These are phyloP conservation scores for Wasmannia auropunctata DNA, from an alignment of 1,140 invertebrate genomes.

Conservation along the genomic window DNA sequence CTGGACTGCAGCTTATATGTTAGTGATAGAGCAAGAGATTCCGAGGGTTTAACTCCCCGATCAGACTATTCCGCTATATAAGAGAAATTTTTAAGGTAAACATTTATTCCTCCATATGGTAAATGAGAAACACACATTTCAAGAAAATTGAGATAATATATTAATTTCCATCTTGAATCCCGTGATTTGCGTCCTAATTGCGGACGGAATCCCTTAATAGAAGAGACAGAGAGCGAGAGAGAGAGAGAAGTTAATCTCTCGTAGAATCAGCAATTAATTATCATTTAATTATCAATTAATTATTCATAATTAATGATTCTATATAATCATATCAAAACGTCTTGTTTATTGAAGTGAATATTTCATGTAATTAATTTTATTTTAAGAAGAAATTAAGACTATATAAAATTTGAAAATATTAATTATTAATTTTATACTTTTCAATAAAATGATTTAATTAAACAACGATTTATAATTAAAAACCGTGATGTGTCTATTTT, in stretches of 20 bases:
- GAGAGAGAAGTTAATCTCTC: not conserved
- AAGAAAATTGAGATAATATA: not conserved
- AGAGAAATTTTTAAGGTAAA: not conserved
- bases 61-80: no score
- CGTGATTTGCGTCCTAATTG: not conserved
- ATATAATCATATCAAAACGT: not conserved
- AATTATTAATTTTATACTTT: not conserved
- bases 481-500: not conserved
- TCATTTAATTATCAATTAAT: no score
- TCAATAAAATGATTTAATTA: not conserved
- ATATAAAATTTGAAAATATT: not conserved
- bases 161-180: not conserved
- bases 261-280: not conserved
- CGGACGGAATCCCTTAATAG: not conserved
- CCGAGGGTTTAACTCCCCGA: not conserved
- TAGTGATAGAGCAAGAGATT: not conserved
- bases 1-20: no score
- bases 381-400: not conserved
- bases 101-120: not conserved
- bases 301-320: not conserved
- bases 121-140: not conserved
- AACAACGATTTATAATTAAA: not conserved
- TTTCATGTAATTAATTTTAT: not conserved
- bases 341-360: not conserved
- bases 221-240: not conserved